Percentiles rank a stretch among this genome's conserved stretches.
Conservation (phyloP, 2,888 invertebrate genomes). For the Aradus depressus region DNA sequence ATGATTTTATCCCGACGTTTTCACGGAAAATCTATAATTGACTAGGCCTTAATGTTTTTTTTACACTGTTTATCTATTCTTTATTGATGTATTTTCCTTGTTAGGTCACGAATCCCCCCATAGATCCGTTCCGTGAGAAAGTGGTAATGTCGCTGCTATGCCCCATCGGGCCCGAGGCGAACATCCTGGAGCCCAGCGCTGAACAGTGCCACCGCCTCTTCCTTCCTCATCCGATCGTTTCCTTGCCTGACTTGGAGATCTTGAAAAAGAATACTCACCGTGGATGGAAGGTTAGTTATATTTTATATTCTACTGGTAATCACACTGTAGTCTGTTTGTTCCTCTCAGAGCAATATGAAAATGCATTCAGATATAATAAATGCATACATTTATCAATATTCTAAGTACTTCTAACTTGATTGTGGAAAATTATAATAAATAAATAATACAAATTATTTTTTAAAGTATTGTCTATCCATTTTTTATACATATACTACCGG, state of each 20-base stretch:
- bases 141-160: conserved; percentile 97
- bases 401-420: too few relatives aligned
- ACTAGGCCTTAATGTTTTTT: too few relatives aligned
- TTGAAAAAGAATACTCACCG: conserved; percentile 71
- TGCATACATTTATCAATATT: too few relatives aligned
- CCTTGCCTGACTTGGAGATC: conserved; percentile 78
- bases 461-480: too few relatives aligned
- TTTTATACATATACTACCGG: too few relatives aligned
- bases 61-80: neutral
- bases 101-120: conserved; percentile 94
- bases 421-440: too few relatives aligned
- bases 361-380: too few relatives aligned
- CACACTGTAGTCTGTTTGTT: neutral
- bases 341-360: too few relatives aligned
- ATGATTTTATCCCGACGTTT: too few relatives aligned
- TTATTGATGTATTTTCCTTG: neutral
- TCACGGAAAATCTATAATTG: too few relatives aligned
- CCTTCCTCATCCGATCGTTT: conserved; percentile 87
- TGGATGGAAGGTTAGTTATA: conserved; percentile 59
- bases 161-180: conserved; percentile 92
- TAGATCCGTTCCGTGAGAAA: conserved; percentile 97
- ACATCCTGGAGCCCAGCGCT: conserved; percentile 80
- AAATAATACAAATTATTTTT: too few relatives aligned
- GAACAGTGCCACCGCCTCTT: conserved; percentile 82
- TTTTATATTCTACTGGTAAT: neutral